Evolutionary conservation across 2,113 vertebrate genomes (phyloP), one percentile per base, ranked within the genome.

Genomic region (Vidua chalybeata): DNA sequence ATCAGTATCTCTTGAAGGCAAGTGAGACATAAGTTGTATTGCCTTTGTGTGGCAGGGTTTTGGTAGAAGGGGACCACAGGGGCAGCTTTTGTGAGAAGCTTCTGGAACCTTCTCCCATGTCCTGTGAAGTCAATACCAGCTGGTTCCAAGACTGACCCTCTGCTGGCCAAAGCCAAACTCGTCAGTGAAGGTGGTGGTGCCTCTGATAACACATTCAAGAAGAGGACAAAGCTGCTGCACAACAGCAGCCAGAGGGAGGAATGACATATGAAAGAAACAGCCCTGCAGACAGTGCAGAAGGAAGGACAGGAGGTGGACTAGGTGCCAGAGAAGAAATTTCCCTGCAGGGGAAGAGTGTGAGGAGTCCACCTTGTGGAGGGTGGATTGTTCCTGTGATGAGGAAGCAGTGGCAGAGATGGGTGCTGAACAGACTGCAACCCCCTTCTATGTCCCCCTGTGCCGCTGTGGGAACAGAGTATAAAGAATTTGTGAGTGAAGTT

Each of bases 151-250:
- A 24, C 6, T 15, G 41, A n/a, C 35, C 31, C 28, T 9, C 9
- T 0, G 1, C 33, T 64, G 30, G 30, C 24, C 27, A n/a, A 20
- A 28, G 61, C 17, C 0, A 1, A 45, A 54, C 23, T 13, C 48
- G 10, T 41, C 81, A 58, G 30, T 0, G 0, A 13, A 11, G 13
- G 35, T 35, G 15, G 7, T 49, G 10, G 18, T 4, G 3, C 28
- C 18, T 75, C 63, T 66, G 49, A 14, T 35, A 54, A 20, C 37
- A 4, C 19, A 15, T 15, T 41, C 30, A 27, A 41, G 55, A 58
- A 23, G 14, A 21, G 15, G 5, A 22, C 21, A 37, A 84, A n/a
- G 15, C 23, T 55, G 11, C 30, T 83, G 43, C 27, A 15, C 51
- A 64, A 4, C 10, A 30, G 15, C 46, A 81, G 20, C 51, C 2